These are phyloP conservation scores for Genyomyrus donnyi DNA, from an alignment of 2,113 vertebrate genomes.

Conservation along the genomic window DNA sequence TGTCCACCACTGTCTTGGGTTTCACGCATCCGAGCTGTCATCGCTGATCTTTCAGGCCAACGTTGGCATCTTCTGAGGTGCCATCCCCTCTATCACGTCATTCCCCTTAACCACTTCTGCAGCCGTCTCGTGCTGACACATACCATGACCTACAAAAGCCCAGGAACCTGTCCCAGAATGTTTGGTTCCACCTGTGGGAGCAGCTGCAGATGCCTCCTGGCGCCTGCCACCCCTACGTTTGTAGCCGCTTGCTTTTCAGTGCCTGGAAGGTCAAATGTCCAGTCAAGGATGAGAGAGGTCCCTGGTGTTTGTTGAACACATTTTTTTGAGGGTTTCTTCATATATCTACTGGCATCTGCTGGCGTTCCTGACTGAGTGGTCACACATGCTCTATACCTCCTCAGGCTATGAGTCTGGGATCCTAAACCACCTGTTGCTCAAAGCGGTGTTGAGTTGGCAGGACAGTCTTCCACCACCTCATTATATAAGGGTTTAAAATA, in stretches of 20 bases:
- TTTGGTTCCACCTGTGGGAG: background rate
- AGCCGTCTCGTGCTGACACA: slow-evolving; percentile 28
- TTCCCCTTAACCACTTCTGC: slow-evolving; percentile 14
- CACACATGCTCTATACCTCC: background rate
- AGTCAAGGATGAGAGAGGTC: background rate
- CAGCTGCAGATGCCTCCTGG: background rate
- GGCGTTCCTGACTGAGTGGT: background rate
- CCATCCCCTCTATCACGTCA: slow-evolving; percentile 20
- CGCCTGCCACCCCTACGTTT: background rate
- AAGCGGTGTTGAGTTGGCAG: slow-evolving; percentile 47
- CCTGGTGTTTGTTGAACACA: background rate
- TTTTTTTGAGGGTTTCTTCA: background rate
- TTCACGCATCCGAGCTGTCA: slow-evolving; percentile 47
- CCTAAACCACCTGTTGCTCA: slow-evolving; percentile 53
- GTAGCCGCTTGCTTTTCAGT: background rate
- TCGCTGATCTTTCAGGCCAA: slow-evolving; percentile 26
- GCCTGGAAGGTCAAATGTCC: background rate
- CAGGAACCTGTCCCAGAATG: slow-evolving; percentile 21
- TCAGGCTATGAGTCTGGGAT: slow-evolving; percentile 11
- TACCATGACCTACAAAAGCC: background rate
- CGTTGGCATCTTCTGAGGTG: slow-evolving; percentile 27
- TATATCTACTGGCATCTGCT: background rate
- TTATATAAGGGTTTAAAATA: slow-evolving; percentile 54
- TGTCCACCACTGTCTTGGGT: slow-evolving; percentile 33
- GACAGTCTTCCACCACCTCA: slow-evolving; percentile 40